Conservation (phyloP, 2,888 invertebrate genomes). For the Strigamia maritima region DNA sequence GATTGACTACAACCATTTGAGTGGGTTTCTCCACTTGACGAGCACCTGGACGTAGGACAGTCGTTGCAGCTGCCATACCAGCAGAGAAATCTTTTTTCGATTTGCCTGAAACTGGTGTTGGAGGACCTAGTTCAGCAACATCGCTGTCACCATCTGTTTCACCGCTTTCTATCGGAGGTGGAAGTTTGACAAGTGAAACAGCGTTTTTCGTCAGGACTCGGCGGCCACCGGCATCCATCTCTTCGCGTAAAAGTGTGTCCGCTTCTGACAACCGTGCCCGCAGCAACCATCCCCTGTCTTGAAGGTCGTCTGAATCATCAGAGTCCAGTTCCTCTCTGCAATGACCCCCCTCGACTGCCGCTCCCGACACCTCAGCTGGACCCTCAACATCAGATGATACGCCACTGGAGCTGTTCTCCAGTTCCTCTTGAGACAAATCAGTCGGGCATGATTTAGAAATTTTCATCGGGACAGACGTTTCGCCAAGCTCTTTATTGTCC, state of each 20-base stretch:
- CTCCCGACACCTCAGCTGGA: conserved; percentile 22
- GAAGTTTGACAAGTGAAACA: conserved; percentile 72
- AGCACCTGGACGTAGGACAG: conserved; percentile 40
- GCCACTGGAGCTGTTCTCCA: conserved; percentile 76
- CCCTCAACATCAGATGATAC: conserved; percentile 44
- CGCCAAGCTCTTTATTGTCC: conserved; percentile 44
- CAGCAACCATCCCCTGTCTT: conserved; percentile 38
- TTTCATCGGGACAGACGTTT: conserved; percentile 63
- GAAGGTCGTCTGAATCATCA: conserved; percentile 36
- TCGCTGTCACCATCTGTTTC: conserved; percentile 60
- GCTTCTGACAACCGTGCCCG: conserved; percentile 38
- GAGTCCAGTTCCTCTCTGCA: conserved; percentile 35
- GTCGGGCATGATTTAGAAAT: conserved; percentile 84
- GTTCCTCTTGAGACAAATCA: conserved; percentile 69
- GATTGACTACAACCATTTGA: neutral
- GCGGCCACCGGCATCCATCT: conserved; percentile 39
- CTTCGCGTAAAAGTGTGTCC: conserved; percentile 36
- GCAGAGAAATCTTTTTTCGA: conserved; percentile 38
- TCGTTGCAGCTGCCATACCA: conserved; percentile 39
- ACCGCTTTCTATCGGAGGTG: conserved; percentile 68
- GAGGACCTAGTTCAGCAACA: conserved; percentile 43
- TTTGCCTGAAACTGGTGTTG: conserved; percentile 37
- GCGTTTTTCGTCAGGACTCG: conserved; percentile 63
- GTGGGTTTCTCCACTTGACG: neutral
- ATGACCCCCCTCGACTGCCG: neutral